Percentiles rank a stretch among this genome's conserved stretches.
phyloP scores from a whole-genome alignment of 1,140 invertebrate species.

The Ooceraea biroi region DNA sequence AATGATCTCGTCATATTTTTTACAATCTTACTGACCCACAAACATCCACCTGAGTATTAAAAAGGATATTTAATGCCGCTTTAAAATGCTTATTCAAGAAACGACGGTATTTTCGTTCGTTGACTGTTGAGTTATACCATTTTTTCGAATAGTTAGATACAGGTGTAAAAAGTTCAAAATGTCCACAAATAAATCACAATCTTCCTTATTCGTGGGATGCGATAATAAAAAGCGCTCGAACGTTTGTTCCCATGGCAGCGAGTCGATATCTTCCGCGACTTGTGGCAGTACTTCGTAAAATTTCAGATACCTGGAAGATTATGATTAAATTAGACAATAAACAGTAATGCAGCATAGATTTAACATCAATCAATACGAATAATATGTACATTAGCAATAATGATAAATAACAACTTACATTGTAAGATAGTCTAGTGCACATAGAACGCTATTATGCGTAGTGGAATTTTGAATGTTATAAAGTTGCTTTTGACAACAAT shows the following conservation, averaged over 20 bases:
- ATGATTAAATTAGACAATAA: background rate
- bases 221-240: constrained; percentile 87
- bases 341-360: background rate
- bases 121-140: constrained; percentile 63
- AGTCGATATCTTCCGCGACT: constrained; percentile 81
- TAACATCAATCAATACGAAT: too few relatives aligned
- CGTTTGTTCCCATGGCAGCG: constrained; percentile 88
- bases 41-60: constrained; percentile 64
- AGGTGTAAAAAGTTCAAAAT: constrained; percentile 87
- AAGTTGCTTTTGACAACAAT: constrained; percentile 85
- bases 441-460: constrained; percentile 86
- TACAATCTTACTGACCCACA: constrained; percentile 77
- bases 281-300: constrained; percentile 75
- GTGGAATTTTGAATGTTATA: constrained; percentile 88
- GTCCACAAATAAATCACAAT: constrained; percentile 87
- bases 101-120: background rate
- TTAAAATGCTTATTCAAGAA: background rate
- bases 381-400: background rate
- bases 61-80: background rate
- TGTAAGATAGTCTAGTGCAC: constrained; percentile 86
- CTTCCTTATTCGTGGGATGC: constrained; percentile 87
- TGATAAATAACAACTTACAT: constrained; percentile 84
- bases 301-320: constrained; percentile 77
- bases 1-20: constrained; percentile 81
- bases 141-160: constrained; percentile 80